Conservation (phyloP, 2,888 invertebrate species). For the Pseudoips prasinana region DNA sequence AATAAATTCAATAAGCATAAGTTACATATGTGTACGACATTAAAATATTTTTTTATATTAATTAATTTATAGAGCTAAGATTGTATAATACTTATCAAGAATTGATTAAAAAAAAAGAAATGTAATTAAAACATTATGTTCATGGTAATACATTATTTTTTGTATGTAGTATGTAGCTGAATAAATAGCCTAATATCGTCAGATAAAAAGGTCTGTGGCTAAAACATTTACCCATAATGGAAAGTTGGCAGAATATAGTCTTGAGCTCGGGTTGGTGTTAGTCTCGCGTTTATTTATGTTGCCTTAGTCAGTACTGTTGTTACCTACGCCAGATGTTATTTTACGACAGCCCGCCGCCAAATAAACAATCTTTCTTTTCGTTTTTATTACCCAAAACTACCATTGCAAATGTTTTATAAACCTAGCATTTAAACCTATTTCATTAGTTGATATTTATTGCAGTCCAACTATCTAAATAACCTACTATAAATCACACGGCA, state of each 20-base stretch:
- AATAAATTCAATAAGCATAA: no score
- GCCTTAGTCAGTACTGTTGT: constrained; percentile 70
- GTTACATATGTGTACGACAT: no score
- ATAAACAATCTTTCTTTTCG: constrained; percentile 59
- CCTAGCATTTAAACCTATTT: neutral
- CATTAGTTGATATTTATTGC: neutral
- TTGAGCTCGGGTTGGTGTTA: constrained; percentile 48
- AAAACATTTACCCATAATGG: constrained; percentile 34
- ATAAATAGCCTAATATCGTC: no score
- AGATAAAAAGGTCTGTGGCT: no score
- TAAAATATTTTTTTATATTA: no score
- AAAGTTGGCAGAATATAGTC: constrained; percentile 28
- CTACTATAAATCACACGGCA: neutral
- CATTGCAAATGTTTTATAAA: constrained; percentile 10
- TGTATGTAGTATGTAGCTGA: no score
- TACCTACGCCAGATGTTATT: constrained; percentile 78
- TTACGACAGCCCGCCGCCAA: constrained; percentile 68
- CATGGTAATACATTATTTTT: no score
- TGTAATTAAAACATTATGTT: no score
- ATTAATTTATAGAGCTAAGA: no score
- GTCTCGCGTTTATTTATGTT: constrained; percentile 76
- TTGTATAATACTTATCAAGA: no score
- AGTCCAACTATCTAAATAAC: no score
- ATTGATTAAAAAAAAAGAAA: no score
- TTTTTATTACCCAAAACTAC: constrained; percentile 24